Base-by-base conservation (phyloP, 2,113 vertebrate species). In the Blennius ocellaris region DNA sequence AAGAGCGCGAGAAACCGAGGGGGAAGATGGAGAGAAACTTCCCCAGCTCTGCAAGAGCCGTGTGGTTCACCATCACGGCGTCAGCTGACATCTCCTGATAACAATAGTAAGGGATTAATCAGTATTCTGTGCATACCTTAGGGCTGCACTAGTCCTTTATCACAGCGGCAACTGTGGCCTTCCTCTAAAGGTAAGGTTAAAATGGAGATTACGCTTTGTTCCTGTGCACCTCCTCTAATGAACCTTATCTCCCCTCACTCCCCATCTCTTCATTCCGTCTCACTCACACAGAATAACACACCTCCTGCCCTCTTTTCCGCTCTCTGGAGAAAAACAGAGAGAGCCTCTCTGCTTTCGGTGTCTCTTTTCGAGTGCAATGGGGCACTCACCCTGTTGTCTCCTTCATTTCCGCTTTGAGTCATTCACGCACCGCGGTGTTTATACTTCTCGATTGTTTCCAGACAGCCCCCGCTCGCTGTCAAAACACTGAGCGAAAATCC, bases 141-240 rank as follows among this genome's bases (percentile, higher is more conserved):
- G 77, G 72, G 82, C 71, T 44, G 63, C 79, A 57, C 83, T 63
- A 63, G 82, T 85, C 79, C 84, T 89, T 92, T 90, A 89, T 88
- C 89, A 77, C 85, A 59, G 74, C 79, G 56, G 69, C 83, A 66
- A 83, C 84, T 78, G 73, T 52, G 61, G 85, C 78, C 81, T 90
- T 84, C 79, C 79, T 78, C 84, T 80, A 89, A 87, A 89, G 85
- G 87, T 88, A 90, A 92, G 88, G 91, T 94, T 92, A 94, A 93
- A 93, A 92, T 83, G 83, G 84, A 93, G 92, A 92, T 93, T 91
- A 89, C 11, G 68, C 84, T 90, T 84, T 87, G 82, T 85, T 91
- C 87, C 78, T 12, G 69, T 66, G 55, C 81, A 83, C 81, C 78
- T 86, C 80, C 73, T 81, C 81, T 90, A 90, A 92, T 90, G 90